Base-by-base conservation (phyloP, 2,113 vertebrate species). In the Ammodytes marinus region DNA sequence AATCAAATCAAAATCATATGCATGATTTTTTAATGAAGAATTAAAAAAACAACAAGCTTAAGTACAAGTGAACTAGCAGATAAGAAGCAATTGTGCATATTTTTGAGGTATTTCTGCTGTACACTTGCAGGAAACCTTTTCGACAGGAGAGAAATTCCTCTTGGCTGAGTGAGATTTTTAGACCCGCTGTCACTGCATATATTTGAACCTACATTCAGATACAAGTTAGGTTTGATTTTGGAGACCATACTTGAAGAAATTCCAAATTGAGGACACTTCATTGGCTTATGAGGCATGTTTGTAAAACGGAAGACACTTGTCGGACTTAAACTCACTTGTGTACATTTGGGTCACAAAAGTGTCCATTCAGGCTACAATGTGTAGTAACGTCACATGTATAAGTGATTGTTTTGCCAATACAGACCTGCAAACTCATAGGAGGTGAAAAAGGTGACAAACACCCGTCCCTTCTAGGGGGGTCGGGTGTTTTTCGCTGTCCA, bases 81-180 rank as follows among this genome's bases (percentile, higher is more conserved):
- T n/a, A n/a, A n/a, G n/a, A n/a, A n/a, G n/a, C n/a, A n/a, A n/a
- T n/a, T n/a, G n/a, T n/a, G n/a, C n/a, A n/a, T n/a, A n/a, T n/a
- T n/a, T n/a, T n/a, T n/a, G n/a, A n/a, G n/a, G n/a, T n/a, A n/a
- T n/a, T n/a, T n/a, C n/a, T n/a, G n/a, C n/a, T n/a, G n/a, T n/a
- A 27, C 27, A 27, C 27, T 27, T 40, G 2, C 40, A 64, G 17
- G 27, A 65, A 57, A 71, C 50, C 9, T 42, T 27, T 15, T 46
- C 1, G 1, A 73, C 17, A 79, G 52, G 4, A 58, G 43, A 67
- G 54, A 50, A 58, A 80, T 43, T 58, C 68, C 27, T 64, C 77
- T 47, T 69, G 50, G 37, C 19, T 49, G 53, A 40, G 42, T 39
- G 68, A 65, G 17, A 74, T 47, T 11, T 67, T 52, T 37, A 55